A percentile compares a stretch with the other conserved stretches of the same genome.
These are phyloP conservation scores for Brevipalpus yothersi DNA, from an alignment of 1,140 invertebrate genomes.

Conservation along the genomic window DNA sequence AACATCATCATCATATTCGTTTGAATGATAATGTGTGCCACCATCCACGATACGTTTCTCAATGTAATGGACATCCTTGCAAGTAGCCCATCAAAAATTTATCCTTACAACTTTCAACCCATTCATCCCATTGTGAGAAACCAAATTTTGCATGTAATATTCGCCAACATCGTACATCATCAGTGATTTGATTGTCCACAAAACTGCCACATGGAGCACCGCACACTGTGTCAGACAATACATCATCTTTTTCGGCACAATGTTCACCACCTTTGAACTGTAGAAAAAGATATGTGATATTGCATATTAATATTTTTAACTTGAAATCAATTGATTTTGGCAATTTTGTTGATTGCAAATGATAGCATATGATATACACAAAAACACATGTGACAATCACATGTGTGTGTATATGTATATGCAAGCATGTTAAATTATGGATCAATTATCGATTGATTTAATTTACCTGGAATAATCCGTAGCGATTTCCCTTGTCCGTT, in stretches of 20 bases:
- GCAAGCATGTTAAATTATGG: neutral
- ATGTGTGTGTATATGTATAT: neutral
- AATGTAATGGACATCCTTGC: neutral
- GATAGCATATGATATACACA: neutral
- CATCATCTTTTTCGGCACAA: neutral
- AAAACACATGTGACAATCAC: neutral
- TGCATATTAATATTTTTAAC: neutral
- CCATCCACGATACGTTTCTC: neutral
- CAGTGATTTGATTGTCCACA: neutral
- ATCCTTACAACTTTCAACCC: neutral
- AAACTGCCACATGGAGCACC: neutral
- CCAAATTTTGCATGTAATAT: neutral
- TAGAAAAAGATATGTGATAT: neutral
- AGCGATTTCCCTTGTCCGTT: neutral
- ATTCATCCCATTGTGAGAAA: neutral
- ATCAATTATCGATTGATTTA: neutral
- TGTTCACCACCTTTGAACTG: neutral
- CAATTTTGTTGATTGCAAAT: too few species aligned
- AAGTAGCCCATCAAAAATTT: neutral
- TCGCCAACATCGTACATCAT: constrained; percentile 2
- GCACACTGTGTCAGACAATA: neutral
- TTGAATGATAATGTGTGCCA: too few species aligned
- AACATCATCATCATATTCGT: too few species aligned
- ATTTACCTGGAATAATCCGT: constrained; percentile 2
- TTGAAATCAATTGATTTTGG: too few species aligned